Evolutionary conservation across 2,113 vertebrate species (phyloP), one percentile per base, ranked within the genome.

Genomic region (Ailurus styani): DNA sequence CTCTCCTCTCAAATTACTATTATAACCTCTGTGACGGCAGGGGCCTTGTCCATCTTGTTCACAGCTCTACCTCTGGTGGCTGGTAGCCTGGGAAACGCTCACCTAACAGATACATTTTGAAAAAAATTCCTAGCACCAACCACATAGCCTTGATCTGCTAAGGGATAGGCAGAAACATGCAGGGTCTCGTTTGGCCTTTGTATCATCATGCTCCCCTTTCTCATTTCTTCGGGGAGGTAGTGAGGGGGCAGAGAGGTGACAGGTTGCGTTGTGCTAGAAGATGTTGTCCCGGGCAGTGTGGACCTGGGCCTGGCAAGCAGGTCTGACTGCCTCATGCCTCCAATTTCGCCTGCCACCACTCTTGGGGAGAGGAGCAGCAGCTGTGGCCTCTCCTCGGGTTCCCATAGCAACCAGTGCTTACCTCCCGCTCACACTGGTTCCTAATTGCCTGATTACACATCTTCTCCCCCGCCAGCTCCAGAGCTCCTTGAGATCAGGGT

Each of bases 371-470:
- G 77, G 81, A 98, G 89, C 97, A 97, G 95, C 98, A 98, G 97
- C 97, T 98, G 97, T 97, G 97, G 96, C 97, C 97, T 97, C 95
- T 97, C 91, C 86, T 97, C 42, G 13, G 86, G 97, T 98, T 97
- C 95, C 98, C 95, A 98, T 98, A 96, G 97, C 93, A 98, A 98
- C 97, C 89, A 97, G 97, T 68, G 91, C 97, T 98, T 97, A 95
- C 97, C 98, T 98, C 96, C 93, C 15, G 91, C 89, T 97, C 96
- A 88, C 93, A 96, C 96, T 98, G 95, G 81, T 96, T 96, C 97
- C 93, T 97, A 98, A 98, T 98, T 98, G 97, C 97, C 95, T 98
- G 98, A 97, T 98, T 98, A 93, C 88, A 2, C 91, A 97, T 97
- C 97, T 97, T 93, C 91, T 93, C 95, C 94, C 93, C 89, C 23